A percentile compares a stretch with the other conserved stretches of the same genome.
Evolutionary conservation across 2,113 vertebrate genomes (phyloP).

Genomic region (Coptodon rendalli): DNA sequence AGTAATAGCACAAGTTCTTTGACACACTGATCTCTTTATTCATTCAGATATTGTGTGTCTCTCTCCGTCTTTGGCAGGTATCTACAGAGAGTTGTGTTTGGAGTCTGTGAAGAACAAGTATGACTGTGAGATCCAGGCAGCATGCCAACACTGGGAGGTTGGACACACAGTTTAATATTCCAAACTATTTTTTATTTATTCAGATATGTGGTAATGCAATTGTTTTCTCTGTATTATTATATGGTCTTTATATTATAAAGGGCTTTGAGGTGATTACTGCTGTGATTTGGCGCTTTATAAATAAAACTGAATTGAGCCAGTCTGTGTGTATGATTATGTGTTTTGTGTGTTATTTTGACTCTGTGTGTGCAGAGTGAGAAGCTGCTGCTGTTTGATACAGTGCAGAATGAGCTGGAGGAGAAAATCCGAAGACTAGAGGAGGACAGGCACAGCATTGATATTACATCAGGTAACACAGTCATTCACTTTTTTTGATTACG

Average conservation of each 20-base stretch:
- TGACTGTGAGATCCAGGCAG: constrained; percentile 95
- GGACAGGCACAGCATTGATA: constrained; percentile 92
- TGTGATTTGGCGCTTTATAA: neutral
- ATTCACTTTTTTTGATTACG: neutral
- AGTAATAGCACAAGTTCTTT: neutral
- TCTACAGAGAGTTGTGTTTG: constrained; percentile 92
- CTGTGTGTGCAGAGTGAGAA: constrained; percentile 82
- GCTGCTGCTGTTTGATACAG: constrained; percentile 89
- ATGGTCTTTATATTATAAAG: neutral
- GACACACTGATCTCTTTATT: neutral
- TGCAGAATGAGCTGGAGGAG: constrained; percentile 93
- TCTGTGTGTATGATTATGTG: neutral
- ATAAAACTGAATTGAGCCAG: neutral
- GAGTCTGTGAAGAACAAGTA: constrained; percentile 97
- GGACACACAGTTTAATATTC: neutral
- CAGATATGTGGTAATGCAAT: accelerated
- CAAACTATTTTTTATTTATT: neutral
- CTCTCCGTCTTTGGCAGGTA: constrained; percentile 66
- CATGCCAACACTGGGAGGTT: constrained; percentile 96
- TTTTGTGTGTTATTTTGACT: neutral
- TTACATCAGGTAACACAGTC: constrained; percentile 79
- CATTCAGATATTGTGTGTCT: neutral
- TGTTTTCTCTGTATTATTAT: neutral
- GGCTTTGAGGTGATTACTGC: neutral
- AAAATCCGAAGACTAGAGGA: constrained; percentile 95